Base-by-base conservation (phyloP, 1,140 invertebrate species). In the Scaptodrosophila lebanonensis region DNA sequence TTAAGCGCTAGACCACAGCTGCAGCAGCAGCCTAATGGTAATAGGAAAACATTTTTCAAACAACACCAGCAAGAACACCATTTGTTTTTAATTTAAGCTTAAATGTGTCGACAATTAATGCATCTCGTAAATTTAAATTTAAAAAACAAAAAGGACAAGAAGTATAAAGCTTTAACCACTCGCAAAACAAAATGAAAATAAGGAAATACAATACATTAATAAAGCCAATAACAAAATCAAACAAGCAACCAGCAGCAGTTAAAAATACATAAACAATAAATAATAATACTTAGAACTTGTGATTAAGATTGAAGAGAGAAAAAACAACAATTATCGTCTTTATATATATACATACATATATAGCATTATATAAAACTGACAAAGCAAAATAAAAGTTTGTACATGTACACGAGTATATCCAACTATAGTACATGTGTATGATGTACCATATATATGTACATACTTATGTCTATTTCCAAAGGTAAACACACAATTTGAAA, bases 141-240 rank as follows among this genome's bases (percentile, higher is more conserved):
- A 35, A 44, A 39, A 57, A 45, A 51, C 29, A 29, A 45, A 44
- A 27, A 42, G 71, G 32, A 27, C 22, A 32, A 66, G 45, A 45
- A 59, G 58, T 63, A 52, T 44, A 65, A 69, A 65, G 70, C 69
- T 73, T 73, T 66, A 76, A 66, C 36, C 59, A 66, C 45, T 45
- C 45, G 62, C 64, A 57, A 18, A 39, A 17, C 29, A 17, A 30
- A 44, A 38, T 17, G 40, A 13, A 20, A 25, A 42, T 16, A 16
- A 48, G 27, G 15, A 44, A 27, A 60, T 49, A 30, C 25, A 61
- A 42, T 35, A 17, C 18, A 61, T 29, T 30, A 33, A 64, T 40
- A 65, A 49, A 35, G 51, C 61, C 49, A 56, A 56, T 42, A 35
- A n/a, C n/a, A n/a, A n/a, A n/a, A n/a, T n/a, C n/a, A n/a, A n/a